Conservation (phyloP, 1,140 invertebrate species). For the Dendroctonus valens region DNA sequence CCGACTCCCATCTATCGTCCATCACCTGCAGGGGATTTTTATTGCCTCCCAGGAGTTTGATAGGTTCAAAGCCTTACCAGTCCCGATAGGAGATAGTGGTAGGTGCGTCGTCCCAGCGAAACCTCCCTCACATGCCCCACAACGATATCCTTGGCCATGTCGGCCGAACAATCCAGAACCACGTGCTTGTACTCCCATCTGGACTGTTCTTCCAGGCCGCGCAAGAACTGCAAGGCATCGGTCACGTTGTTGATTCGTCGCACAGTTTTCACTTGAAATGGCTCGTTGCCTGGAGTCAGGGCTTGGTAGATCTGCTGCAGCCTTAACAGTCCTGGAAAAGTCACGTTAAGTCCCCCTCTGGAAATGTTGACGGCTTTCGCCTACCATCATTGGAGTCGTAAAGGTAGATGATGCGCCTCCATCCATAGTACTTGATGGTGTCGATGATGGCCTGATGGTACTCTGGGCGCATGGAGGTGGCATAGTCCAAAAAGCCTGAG, state of each 20-base stretch:
- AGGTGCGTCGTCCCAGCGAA: slow-evolving; percentile 79
- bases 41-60: neutral
- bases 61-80: slow-evolving; percentile 67
- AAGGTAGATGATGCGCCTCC: slow-evolving; percentile 91
- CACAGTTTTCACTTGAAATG: slow-evolving; percentile 80
- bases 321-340: slow-evolving; percentile 74
- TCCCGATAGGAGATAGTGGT: slow-evolving; percentile 88
- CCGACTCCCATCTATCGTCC: slow-evolving; percentile 89
- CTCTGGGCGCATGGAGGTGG: slow-evolving; percentile 91
- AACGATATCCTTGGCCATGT: slow-evolving; percentile 84
- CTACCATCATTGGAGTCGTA: slow-evolving; percentile 95
- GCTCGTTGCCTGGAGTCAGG: slow-evolving; percentile 72
- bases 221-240: slow-evolving; percentile 76
- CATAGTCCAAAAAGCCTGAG: slow-evolving; percentile 83
- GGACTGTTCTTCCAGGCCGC: slow-evolving; percentile 70
- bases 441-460: slow-evolving; percentile 93
- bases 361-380: slow-evolving; percentile 46
- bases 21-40: slow-evolving; percentile 67
- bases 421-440: slow-evolving; percentile 86
- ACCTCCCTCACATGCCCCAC: slow-evolving; percentile 83
- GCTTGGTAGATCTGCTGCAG: slow-evolving; percentile 88
- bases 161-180: slow-evolving; percentile 84
- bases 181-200: slow-evolving; percentile 85
- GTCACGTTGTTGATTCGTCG: slow-evolving; percentile 75
- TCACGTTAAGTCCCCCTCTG: neutral